Evolutionary conservation across 2,113 vertebrate species (phyloP).

Genomic region (Saccopteryx bilineata): DNA sequence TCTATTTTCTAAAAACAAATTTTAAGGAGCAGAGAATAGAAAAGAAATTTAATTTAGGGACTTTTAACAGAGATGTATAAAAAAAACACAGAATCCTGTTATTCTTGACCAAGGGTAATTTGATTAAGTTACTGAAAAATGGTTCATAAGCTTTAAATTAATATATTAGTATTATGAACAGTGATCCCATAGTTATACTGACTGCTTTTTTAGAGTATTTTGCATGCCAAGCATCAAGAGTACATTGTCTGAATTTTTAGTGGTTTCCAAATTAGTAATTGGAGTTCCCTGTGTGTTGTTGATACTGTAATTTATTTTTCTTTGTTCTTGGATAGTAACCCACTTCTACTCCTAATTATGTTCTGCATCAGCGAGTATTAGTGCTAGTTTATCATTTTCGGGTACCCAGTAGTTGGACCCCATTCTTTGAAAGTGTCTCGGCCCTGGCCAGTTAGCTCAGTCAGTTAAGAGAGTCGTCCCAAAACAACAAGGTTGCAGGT

Average conservation of each 20-base stretch:
- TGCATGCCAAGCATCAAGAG: constrained; percentile 4
- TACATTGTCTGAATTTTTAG: not conserved
- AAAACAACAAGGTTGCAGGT: too few species aligned
- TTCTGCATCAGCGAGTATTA: not conserved
- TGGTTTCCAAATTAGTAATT: constrained; percentile 45
- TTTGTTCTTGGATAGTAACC: constrained; percentile 19
- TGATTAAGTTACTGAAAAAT: constrained; percentile 35
- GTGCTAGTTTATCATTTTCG: not conserved
- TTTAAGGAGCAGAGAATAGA: not conserved
- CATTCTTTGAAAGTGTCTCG: not conserved
- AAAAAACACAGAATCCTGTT: not conserved
- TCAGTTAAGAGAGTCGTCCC: too few species aligned
- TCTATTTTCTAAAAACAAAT: constrained; percentile 38
- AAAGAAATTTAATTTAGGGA: not conserved
- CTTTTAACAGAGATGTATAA: not conserved
- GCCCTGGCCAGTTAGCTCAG: too few species aligned
- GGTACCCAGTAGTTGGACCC: too few species aligned
- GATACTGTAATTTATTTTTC: constrained; percentile 47
- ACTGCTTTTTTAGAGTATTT: not conserved
- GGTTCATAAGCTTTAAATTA: not conserved
- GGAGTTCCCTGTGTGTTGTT: not conserved
- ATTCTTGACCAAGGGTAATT: constrained; percentile 47
- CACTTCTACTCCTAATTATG: constrained; percentile 1
- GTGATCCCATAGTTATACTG: not conserved
- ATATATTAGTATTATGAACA: constrained; percentile 4